Evolutionary conservation across 23 tunicate genomes (phyloP), one percentile per base, ranked within the genome.

Genomic region (Styela clava): DNA sequence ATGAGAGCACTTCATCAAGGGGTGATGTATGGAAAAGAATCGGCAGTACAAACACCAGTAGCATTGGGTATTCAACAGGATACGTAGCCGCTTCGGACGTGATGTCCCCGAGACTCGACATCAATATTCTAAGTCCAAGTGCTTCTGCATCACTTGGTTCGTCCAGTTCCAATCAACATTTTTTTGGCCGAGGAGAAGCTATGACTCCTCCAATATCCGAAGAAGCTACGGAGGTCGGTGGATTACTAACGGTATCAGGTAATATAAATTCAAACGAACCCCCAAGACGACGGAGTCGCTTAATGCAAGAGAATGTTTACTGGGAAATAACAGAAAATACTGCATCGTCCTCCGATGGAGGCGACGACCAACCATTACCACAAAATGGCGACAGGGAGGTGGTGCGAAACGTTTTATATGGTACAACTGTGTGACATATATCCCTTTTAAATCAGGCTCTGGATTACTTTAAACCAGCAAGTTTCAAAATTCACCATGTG

Each of bases 321-420:
- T 76, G 81, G 81, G 81, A 76, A 76, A 76, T 76, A 20, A 52
- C 65, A 7, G 81, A 76, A 24, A 36, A 76, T 25, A 21, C 81
- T n/a, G 22, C 71, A 1, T 25, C 31, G 1, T 67, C 71, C 16
- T 67, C 71, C 16, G 31, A 29, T 18, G 22, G 18, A 12, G 24
- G 71, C 24, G 2, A 67, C 24, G 24, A 12, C 22, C 71, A 67
- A 24, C 22, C 71, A 67, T 27, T 16, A 18, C 31, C 31, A n/a
- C 19, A 16, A 18, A 22, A 27, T 29, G 30, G 31, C 22, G 24
- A 67, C 22, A 27, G 71, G 0, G 71, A 67, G 31, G 31, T 67
- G 16, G 71, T 67, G 16, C 30, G 31, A 18, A 67, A 67, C 22
- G 71, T 67, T 67, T 67, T 67, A 67, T 67, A 67, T 67, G 30